Conservation (phyloP, 2,888 invertebrate species). For the Sphaeridia pumilis region DNA sequence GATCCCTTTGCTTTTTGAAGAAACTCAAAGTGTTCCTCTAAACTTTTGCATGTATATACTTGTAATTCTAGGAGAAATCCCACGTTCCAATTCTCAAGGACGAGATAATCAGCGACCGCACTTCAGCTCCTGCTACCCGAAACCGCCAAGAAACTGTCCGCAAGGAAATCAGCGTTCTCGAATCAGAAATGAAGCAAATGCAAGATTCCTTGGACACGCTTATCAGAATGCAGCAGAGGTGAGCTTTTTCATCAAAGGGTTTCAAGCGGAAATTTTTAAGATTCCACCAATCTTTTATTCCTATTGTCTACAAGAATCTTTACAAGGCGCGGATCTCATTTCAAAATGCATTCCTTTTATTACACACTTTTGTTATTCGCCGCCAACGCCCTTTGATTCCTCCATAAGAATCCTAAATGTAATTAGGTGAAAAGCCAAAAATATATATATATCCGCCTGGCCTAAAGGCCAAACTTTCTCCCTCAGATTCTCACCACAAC, state of each 20-base stretch:
- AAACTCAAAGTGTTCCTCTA: too few species aligned
- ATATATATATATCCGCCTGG: too few species aligned
- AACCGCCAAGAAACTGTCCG: conserved; percentile 64
- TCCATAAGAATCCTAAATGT: too few species aligned
- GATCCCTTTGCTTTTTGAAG: too few species aligned
- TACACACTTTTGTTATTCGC: too few species aligned
- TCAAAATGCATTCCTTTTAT: too few species aligned
- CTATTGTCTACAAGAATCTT: neutral
- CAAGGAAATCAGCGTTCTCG: conserved; percentile 71
- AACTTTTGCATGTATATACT: too few species aligned
- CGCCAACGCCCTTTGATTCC: too few species aligned
- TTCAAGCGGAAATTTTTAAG: neutral
- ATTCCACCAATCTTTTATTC: neutral
- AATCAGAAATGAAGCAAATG: conserved; percentile 73
- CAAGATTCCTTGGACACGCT: conserved; percentile 76
- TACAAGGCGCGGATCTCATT: too few species aligned
- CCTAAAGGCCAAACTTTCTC: too few species aligned
- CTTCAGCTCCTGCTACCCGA: conserved; percentile 55
- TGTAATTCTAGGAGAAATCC: conserved; percentile 36
- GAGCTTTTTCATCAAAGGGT: conserved; percentile 10
- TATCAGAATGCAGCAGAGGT: conserved; percentile 65
- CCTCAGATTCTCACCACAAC: too few species aligned
- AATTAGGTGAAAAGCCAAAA: too few species aligned
- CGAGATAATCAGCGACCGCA: conserved; percentile 69
- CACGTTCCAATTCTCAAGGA: conserved; percentile 61